These are phyloP conservation scores for Mellivora capensis DNA, from an alignment of 2,113 vertebrate genomes.

Conservation along the genomic window DNA sequence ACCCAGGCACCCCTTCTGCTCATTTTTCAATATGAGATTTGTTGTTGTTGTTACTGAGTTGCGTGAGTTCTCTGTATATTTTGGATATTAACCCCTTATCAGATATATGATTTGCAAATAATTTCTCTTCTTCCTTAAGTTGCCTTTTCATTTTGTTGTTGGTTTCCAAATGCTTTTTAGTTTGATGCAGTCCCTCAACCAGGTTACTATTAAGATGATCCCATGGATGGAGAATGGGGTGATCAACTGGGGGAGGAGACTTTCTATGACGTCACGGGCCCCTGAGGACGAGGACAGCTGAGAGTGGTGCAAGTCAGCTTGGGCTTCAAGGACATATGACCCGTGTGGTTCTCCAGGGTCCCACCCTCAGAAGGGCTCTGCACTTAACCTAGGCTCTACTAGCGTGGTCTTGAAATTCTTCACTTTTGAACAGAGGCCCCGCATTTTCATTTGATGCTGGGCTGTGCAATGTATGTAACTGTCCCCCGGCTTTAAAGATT, in stretches of 20 bases:
- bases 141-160: not conserved
- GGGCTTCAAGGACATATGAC: accelerated
- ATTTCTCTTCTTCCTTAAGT: not conserved
- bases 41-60: not conserved
- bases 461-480: not conserved
- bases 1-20: not conserved
- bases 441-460: not conserved
- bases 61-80: not conserved
- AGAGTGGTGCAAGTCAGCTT: not conserved
- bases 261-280: not conserved
- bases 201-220: not conserved
- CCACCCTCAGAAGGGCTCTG: not conserved
- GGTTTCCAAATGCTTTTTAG: not conserved
- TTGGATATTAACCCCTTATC: not conserved
- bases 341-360: not conserved
- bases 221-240: not conserved
- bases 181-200: not conserved
- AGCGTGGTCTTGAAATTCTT: not conserved
- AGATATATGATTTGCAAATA: not conserved
- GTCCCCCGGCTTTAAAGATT: not conserved
- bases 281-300: not conserved
- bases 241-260: not conserved
- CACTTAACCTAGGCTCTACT: accelerated
- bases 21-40: not conserved
- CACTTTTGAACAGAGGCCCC: not conserved